Percentiles rank a stretch among this genome's conserved stretches.
phyloP scores from a whole-genome alignment of 2,888 invertebrate species.

The Argynnis bischoffii region DNA sequence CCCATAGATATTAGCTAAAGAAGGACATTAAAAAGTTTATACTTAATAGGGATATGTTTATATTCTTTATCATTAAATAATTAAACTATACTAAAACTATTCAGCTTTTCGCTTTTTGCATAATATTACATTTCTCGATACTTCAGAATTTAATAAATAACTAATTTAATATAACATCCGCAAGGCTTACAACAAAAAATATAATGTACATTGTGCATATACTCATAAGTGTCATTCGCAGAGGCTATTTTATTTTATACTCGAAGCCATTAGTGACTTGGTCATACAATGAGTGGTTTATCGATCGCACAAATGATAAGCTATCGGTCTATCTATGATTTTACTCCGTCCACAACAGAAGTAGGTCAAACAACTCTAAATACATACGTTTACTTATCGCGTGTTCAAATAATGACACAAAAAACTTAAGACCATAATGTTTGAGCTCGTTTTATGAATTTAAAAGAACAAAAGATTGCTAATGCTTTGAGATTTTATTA shows the following conservation, averaged over 20 bases:
- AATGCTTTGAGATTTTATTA: conserved; percentile 22
- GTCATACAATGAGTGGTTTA: conserved; percentile 52
- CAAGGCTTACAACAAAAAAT: too few species aligned
- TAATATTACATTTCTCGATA: too few species aligned
- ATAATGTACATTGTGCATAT: too few species aligned
- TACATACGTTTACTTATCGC: conserved; percentile 46
- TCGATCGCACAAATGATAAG: conserved; percentile 68
- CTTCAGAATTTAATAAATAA: too few species aligned
- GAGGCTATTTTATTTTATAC: conserved; percentile 21
- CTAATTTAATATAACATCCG: too few species aligned
- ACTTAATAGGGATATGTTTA: too few species aligned
- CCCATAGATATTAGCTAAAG: too few species aligned
- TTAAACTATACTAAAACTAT: too few species aligned
- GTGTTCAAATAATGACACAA: conserved; percentile 52
- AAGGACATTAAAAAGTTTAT: too few species aligned
- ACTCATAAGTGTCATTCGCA: conserved; percentile 5
- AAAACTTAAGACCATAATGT: conserved; percentile 48
- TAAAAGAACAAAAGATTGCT: conserved; percentile 24
- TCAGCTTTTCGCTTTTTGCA: too few species aligned
- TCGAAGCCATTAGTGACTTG: conserved; percentile 22
- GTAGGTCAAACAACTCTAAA: conserved; percentile 66
- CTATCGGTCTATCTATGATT: conserved; percentile 59
- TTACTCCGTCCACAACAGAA: conserved; percentile 52
- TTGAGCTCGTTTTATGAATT: conserved; percentile 28
- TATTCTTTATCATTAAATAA: too few species aligned